These are phyloP conservation scores for Salvelinus alpinus DNA, from an alignment of 2,113 vertebrate genomes.

Conservation along the genomic window DNA sequence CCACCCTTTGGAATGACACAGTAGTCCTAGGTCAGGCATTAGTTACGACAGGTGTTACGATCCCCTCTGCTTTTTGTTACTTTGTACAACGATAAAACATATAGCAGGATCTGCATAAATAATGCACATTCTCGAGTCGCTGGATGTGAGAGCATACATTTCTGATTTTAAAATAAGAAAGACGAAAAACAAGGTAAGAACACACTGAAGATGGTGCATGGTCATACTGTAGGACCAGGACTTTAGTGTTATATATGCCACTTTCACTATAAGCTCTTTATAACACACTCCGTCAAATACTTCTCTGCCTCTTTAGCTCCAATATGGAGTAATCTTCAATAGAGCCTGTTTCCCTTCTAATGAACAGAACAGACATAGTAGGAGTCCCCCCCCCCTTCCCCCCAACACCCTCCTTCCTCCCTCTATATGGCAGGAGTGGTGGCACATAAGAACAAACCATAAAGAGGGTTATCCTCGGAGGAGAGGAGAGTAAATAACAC, in stretches of 20 bases:
- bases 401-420: constrained; percentile 13
- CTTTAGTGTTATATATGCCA: background rate
- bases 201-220: background rate
- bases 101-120: background rate
- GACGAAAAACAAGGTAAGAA: background rate
- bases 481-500: constrained; percentile 68
- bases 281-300: background rate
- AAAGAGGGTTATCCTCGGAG: constrained; percentile 65
- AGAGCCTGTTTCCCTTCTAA: constrained; percentile 37
- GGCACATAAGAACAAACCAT: constrained; percentile 73
- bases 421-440: constrained; percentile 54
- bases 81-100: background rate
- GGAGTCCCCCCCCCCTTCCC: background rate
- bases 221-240: background rate
- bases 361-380: constrained; percentile 37
- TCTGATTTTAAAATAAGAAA: background rate
- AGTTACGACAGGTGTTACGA: background rate
- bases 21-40: constrained; percentile 22
- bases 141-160: background rate
- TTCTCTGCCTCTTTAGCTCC: constrained; percentile 14
- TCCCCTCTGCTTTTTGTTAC: too few species aligned
- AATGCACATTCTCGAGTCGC: too few species aligned
- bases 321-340: constrained; percentile 21
- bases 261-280: background rate
- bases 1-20: constrained; percentile 84